Evolutionary conservation across 2,797 vertebrate species (phyloP).

Genomic region (Rhabdomys pumilio): DNA sequence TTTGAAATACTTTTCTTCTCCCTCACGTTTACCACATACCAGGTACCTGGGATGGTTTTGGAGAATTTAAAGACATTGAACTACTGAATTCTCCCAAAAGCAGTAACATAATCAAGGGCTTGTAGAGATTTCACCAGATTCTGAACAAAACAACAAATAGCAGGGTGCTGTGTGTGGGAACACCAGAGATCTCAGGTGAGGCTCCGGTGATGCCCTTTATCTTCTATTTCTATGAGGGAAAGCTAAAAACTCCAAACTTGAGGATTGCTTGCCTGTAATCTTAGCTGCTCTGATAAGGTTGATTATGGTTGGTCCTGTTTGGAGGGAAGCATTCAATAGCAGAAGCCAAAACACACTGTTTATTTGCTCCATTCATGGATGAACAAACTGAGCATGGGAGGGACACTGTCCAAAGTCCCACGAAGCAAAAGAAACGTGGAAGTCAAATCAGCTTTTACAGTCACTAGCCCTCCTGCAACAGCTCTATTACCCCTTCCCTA

Average conservation of each 20-base stretch:
- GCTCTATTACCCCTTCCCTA: neutral
- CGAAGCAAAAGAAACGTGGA: neutral
- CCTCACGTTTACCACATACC: neutral
- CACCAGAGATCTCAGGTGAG: neutral
- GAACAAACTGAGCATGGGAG: neutral
- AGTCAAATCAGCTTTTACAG: neutral
- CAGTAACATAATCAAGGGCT: neutral
- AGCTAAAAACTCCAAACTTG: neutral
- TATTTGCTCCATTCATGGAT: neutral
- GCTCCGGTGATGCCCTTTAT: neutral
- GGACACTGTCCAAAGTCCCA: neutral
- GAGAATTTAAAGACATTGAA: neutral
- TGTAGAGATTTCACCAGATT: neutral
- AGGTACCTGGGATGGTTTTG: neutral
- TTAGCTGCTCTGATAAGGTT: neutral
- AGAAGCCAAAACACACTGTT: neutral
- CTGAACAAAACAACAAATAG: neutral
- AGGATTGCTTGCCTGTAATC: neutral
- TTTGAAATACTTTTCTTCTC: neutral
- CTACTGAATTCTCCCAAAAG: neutral
- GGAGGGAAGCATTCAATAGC: neutral
- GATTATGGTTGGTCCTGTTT: neutral
- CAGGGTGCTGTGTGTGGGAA: neutral
- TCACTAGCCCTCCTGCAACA: fast-evolving
- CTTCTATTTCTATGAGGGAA: neutral